Evolutionary conservation across 2,888 invertebrate genomes (phyloP).

Genomic region (Strigamia crassipes): DNA sequence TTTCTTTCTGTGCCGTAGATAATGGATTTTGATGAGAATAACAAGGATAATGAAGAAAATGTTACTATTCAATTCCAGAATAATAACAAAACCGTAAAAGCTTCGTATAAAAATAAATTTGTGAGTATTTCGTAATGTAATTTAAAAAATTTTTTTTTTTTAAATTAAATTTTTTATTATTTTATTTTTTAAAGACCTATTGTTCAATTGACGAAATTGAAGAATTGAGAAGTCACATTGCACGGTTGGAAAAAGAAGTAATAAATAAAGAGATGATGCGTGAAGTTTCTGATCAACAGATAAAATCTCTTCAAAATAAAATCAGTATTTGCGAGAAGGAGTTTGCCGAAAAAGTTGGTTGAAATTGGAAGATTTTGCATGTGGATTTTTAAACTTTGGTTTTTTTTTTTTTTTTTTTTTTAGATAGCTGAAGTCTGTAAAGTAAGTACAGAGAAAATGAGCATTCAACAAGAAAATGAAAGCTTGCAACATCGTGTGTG

Average conservation of each 20-base stretch:
- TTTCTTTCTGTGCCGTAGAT: background rate
- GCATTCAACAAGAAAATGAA: conserved; percentile 17
- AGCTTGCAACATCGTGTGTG: background rate
- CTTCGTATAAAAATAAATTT: conserved; percentile 15
- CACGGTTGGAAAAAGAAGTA: background rate
- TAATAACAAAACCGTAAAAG: conserved; percentile 8
- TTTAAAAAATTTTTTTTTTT: background rate
- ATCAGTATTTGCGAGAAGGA: conserved; percentile 2
- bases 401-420: background rate
- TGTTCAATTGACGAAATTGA: conserved; percentile 39
- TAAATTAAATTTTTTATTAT: background rate
- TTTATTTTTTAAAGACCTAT: background rate
- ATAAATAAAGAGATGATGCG: background rate
- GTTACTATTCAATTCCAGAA: conserved; percentile 14
- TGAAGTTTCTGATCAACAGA: conserved; percentile 15
- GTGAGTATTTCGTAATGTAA: background rate
- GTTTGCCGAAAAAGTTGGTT: background rate
- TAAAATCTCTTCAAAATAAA: conserved; percentile 1
- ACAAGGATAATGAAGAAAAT: background rate
- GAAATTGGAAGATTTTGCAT: background rate
- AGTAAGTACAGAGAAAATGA: background rate
- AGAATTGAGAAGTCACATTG: background rate
- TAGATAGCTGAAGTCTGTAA: conserved; percentile 9
- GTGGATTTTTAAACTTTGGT: background rate
- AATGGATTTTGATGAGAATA: conserved; percentile 13